Evolutionary conservation across 2,888 invertebrate genomes (phyloP), one percentile per base, ranked within the genome.

Genomic region (Penaeus monodon): DNA sequence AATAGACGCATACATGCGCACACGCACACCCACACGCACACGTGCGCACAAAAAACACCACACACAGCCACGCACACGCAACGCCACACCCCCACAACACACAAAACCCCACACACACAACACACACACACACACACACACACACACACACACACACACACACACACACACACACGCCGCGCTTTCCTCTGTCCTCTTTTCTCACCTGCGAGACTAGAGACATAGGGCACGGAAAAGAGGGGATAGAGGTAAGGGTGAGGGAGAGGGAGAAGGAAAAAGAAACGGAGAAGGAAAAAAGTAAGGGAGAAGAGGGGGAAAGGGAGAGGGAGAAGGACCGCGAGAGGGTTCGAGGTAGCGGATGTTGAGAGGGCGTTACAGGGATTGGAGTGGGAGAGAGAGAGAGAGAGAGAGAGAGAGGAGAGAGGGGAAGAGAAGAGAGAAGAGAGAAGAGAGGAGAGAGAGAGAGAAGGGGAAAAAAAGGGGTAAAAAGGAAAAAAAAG

Each of bases 11-110:
- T 38, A n/a, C 27, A 27, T 27, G 27, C 70, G 12, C 70, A 12
- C 73, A 27, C 73, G 27, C 73, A 73, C 73, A 29, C 74, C 27
- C 74, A 74, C 74, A 74, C 74, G 29, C 74, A 33, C 33, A 74
- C 74, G 29, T 29, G 24, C 44, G 33, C 74, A 74, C n/a, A n/a
- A n/a, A n/a, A n/a, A n/a, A n/a, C n/a, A n/a, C n/a, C n/a, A n/a
- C n/a, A n/a, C n/a, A n/a, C n/a, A n/a, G n/a, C n/a, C n/a, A n/a
- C n/a, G n/a, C n/a, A n/a, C n/a, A n/a, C n/a, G n/a, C n/a, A n/a
- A n/a, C n/a, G n/a, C n/a, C n/a, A n/a, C n/a, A n/a, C n/a, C n/a
- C 20, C 73, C 73, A 73, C 44, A 27, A 73, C 33, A 29, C 33
- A 73, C 73, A 33, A 4, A 20, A 33, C 7, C 22, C 33, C 33